Evolutionary conservation across 2,113 vertebrate genomes (phyloP), one percentile per base, ranked within the genome.

Genomic region (Meles meles): DNA sequence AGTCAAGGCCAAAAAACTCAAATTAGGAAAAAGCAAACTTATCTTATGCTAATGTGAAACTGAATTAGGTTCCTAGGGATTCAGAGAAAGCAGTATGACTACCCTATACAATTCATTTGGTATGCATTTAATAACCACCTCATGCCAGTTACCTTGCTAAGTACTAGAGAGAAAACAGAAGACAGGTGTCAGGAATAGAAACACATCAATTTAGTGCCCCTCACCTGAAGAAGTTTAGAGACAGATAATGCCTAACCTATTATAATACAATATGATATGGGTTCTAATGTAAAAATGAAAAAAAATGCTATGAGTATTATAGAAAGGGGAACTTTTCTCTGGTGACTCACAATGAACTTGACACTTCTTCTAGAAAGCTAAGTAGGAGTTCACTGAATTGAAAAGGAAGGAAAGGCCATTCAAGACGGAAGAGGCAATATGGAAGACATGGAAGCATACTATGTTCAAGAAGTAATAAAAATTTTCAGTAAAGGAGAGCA

Each of bases 281-380:
- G 6, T 71, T 87, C 61, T 83, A 69, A 39, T 85, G 27, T 80
- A 88, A 94, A 97, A 90, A 29, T 61, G 20, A 29, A 69, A n/a
- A n/a, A 72, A 81, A 55, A 17, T 42, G 3, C 69, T 85, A 29
- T 90, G 29, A 44, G 29, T 83, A 29, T 83, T 92, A 88, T 91
- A 94, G 37, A 93, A 90, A 5, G 2, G 3, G 10, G 2, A 57
- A 0, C 44, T 81, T 92, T 84, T 79, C 12, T 88, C 9, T 88
- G 55, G 21, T 80, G 69, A 85, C 8, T 80, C 52, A 79, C 34
- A 71, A 25, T 34, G 3, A 80, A 67, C 17, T 44, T 69, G n/a
- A 69, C 18, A 87, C 90, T 95, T 69, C 20, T 71, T 88, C 52
- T 81, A 69, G 71, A 96, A 93, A 65, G 3, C n/a, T 90, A 87